A percentile compares a stretch with the other conserved stretches of the same genome.
These are phyloP conservation scores for Scartelaos histophorus DNA, from an alignment of 2,113 vertebrate genomes.

Conservation along the genomic window DNA sequence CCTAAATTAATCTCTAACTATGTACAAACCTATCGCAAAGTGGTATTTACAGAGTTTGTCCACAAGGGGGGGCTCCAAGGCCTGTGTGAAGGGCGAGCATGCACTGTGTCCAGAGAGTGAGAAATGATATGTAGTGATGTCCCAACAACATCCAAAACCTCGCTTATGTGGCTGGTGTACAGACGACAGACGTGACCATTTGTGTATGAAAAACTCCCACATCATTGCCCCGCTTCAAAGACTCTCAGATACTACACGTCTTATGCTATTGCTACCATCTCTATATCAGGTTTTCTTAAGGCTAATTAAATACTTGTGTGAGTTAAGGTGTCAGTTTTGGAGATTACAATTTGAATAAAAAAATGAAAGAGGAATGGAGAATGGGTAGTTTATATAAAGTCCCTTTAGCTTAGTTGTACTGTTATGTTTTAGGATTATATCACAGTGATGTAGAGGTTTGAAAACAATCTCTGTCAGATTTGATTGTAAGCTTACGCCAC, in stretches of 20 bases:
- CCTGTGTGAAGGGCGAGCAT: constrained; percentile 45
- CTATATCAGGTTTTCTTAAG: constrained; percentile 29
- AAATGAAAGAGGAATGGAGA: constrained; percentile 44
- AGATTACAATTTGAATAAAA: constrained; percentile 14
- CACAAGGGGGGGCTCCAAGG: constrained; percentile 76
- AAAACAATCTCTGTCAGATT: constrained; percentile 62
- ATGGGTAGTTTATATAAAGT: constrained; percentile 37
- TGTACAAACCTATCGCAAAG: constrained; percentile 71
- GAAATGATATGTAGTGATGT: constrained; percentile 61
- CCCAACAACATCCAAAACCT: constrained; percentile 58
- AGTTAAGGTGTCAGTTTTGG: constrained; percentile 2
- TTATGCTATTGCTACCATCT: constrained; percentile 30
- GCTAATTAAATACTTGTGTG: constrained; percentile 15
- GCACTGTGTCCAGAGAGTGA: constrained; percentile 51
- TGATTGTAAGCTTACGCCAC: constrained; percentile 74
- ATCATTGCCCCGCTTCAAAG: constrained; percentile 28
- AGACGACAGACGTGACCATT: constrained; percentile 38
- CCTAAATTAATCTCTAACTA: constrained; percentile 69
- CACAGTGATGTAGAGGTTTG: constrained; percentile 71
- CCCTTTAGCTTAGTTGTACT: constrained; percentile 64
- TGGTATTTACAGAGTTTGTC: constrained; percentile 75
- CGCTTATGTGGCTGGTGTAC: constrained; percentile 66
- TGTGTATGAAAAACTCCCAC: constrained; percentile 28
- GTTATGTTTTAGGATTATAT: constrained; percentile 66
- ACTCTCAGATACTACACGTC: constrained; percentile 26